Percentiles rank a stretch among this genome's conserved stretches.
These are phyloP conservation scores for Lasioglossum figueresi DNA, from an alignment of 2,888 invertebrate species.

Conservation along the genomic window DNA sequence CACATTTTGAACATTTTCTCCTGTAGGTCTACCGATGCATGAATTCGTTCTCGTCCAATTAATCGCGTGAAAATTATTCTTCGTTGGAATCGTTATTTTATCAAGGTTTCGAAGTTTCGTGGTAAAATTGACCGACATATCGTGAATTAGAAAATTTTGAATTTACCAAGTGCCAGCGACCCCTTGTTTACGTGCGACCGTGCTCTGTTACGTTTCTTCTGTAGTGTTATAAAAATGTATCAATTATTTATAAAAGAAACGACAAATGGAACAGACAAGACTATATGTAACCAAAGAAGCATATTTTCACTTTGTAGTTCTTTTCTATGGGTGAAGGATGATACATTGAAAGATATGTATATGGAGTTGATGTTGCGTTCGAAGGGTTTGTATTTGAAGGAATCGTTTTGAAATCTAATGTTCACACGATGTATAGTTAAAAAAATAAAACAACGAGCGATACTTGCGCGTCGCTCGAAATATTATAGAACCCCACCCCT, in stretches of 20 bases:
- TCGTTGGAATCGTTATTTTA: too few species aligned
- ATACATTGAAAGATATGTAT: background rate
- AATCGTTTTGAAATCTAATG: background rate
- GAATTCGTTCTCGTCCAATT: too few species aligned
- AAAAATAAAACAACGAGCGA: constrained; percentile 39
- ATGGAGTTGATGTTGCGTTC: background rate
- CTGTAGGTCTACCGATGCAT: too few species aligned
- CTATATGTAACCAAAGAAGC: background rate
- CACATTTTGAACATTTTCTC: background rate
- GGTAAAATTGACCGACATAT: too few species aligned
- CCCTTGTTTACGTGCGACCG: too few species aligned
- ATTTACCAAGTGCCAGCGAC: too few species aligned
- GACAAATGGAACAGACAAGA: background rate
- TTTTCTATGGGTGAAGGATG: background rate
- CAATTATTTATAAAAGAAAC: background rate
- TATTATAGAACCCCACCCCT: constrained; percentile 83
- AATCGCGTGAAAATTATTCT: too few species aligned
- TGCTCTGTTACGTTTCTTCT: too few species aligned
- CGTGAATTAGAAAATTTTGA: too few species aligned
- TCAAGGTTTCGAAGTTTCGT: too few species aligned
- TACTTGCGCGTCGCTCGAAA: constrained; percentile 80
- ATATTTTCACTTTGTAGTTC: background rate
- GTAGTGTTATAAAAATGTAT: too few species aligned
- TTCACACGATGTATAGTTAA: background rate
- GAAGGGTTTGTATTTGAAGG: background rate